Percentiles rank a stretch among this genome's conserved stretches.
phyloP scores from a whole-genome alignment of 2,888 invertebrate genomes.

The Eumerus sabulonum region DNA sequence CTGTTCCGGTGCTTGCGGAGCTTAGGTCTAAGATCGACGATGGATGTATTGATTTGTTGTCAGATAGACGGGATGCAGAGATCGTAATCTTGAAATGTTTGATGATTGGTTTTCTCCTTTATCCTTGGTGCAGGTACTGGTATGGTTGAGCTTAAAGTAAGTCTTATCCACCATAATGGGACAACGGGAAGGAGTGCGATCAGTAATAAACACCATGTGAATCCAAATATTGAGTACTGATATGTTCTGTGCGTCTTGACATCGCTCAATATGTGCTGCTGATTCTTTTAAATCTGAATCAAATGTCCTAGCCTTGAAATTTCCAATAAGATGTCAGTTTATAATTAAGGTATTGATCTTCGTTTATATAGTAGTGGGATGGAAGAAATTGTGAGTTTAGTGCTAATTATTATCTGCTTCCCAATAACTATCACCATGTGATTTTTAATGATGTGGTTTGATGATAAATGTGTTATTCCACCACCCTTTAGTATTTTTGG shows the following conservation, averaged over 20 bases:
- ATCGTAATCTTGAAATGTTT: neutral
- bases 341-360: neutral
- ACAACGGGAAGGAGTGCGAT: neutral
- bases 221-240: constrained; percentile 8
- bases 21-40: no score
- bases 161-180: neutral
- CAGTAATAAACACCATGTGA: neutral
- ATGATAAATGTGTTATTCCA: neutral
- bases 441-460: constrained; percentile 1
- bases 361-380: constrained; percentile 6
- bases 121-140: neutral
- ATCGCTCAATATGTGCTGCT: constrained; percentile 1
- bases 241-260: no score
- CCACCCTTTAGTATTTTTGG: neutral
- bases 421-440: constrained; percentile 21
- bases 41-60: no score
- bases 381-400: constrained; percentile 9
- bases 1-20: no score
- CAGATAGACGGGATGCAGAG: neutral
- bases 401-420: constrained; percentile 2
- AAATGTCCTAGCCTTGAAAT: neutral
- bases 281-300: constrained; percentile 1
- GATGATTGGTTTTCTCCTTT: neutral
- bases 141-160: neutral
- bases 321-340: constrained; percentile 3